Evolutionary conservation across 2,113 vertebrate species (phyloP), one percentile per base, ranked within the genome.

Genomic region (Otus sunia): DNA sequence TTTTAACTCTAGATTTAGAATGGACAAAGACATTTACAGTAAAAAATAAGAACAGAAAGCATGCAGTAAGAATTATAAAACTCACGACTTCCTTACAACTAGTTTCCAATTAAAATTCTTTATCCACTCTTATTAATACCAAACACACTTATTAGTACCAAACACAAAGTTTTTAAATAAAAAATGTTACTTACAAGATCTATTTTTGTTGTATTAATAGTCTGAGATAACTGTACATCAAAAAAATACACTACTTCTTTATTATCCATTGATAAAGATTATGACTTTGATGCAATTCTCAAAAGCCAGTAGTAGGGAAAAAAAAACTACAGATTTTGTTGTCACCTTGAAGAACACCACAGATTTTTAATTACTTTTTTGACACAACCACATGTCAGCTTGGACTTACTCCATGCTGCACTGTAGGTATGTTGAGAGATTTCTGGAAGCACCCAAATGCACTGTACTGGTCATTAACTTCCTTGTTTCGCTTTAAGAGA

Each of bases 201-300:
- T 14, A 41, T 15, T 69, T 94, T 49, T 41, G 2, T 71, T 69
- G 8, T 11, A 56, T 17, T 72, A 72, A 37, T 12, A 66, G 13
- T 63, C 37, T 68, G 50, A 87, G 43, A 63, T 26, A 83, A 49
- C 3, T 2, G 3, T 16, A 32, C 4, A 53, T 39, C 2, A 34
- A 82, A 63, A 60, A 50, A 5, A 22, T 10, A 45, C 5, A 29
- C 3, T 81, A 52, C 7, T 14, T 47, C 39, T 39, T 67, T 90
- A 98, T 98, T 98, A 98, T 91, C 97, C 98, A 98, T 97, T 92
- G 60, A 98, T 95, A 72, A 97, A 94, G 97, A 97, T 97, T 98
- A 98, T 98, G 94, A 98, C 96, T 98, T 98, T 98, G 97, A 98
- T 98, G 96, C 76, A 97, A 92, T 90, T 94, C 67, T 91, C 94